Evolutionary conservation across 2,113 vertebrate species (phyloP).

Genomic region (Tyrannus savana): DNA sequence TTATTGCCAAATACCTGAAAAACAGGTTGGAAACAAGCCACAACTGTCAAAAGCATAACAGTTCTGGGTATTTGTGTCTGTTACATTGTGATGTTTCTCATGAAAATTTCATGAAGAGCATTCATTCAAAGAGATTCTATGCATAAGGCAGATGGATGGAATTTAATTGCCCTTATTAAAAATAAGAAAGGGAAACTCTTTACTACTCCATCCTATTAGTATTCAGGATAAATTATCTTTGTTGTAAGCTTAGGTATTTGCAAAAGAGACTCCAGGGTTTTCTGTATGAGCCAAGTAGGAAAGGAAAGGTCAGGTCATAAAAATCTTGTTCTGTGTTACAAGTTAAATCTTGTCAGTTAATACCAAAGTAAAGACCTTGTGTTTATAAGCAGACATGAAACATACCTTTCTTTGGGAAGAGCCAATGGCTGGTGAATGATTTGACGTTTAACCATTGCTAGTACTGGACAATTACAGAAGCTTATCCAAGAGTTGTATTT

Average conservation of each 20-base stretch:
- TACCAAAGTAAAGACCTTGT: slow-evolving; percentile 3
- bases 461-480: neutral
- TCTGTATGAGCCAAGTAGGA: slow-evolving; percentile 12
- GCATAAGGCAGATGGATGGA: slow-evolving; percentile 47
- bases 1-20: slow-evolving; percentile 88
- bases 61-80: slow-evolving; percentile 68
- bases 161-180: slow-evolving; percentile 82
- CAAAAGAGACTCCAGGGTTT: slow-evolving; percentile 5
- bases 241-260: slow-evolving; percentile 49
- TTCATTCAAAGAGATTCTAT: slow-evolving; percentile 68
- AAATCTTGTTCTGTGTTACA: slow-evolving; percentile 26
- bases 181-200: slow-evolving; percentile 63
- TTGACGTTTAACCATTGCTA: slow-evolving; percentile 9
- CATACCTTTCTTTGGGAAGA: slow-evolving; percentile 33
- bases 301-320: slow-evolving; percentile 52
- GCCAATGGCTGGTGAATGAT: slow-evolving; percentile 15
- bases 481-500: neutral
- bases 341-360: slow-evolving; percentile 29
- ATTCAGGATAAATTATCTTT: slow-evolving; percentile 69
- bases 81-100: slow-evolving; percentile 76
- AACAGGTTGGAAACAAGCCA: slow-evolving; percentile 80
- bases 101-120: slow-evolving; percentile 77
- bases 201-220: slow-evolving; percentile 52
- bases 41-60: slow-evolving; percentile 71
- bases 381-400: slow-evolving; percentile 38